These are phyloP conservation scores for Mastacembelus armatus DNA, from an alignment of 2,797 vertebrate species.

Conservation along the genomic window DNA sequence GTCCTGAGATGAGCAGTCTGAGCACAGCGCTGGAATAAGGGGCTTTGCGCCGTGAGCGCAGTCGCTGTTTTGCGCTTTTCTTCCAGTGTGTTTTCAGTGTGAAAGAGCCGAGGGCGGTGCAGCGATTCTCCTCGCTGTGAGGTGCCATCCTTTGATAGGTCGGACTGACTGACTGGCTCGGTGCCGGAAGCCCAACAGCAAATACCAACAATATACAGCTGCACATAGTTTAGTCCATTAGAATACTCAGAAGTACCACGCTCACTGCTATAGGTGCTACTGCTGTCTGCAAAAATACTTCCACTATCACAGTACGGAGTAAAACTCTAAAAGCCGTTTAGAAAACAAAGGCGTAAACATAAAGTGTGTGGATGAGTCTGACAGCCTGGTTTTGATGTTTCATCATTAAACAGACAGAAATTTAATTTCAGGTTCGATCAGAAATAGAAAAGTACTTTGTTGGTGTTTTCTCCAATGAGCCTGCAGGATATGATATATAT, in stretches of 20 bases:
- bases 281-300: too few relatives aligned
- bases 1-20: constrained; percentile 15
- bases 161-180: too few relatives aligned
- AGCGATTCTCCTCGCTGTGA: constrained; percentile 81
- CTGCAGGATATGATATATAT: neutral
- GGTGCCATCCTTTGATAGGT: constrained; percentile 78
- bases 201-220: too few relatives aligned
- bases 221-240: too few relatives aligned
- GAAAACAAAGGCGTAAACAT: too few relatives aligned
- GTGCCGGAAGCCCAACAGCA: too few relatives aligned
- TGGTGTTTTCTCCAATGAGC: neutral
- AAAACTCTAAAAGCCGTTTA: too few relatives aligned
- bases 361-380: too few relatives aligned
- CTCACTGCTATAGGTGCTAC: too few relatives aligned
- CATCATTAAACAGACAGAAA: neutral
- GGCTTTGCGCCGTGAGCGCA: neutral
- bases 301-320: too few relatives aligned
- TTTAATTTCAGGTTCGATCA: neutral
- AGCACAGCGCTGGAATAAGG: constrained; percentile 11
- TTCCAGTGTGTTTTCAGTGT: constrained; percentile 50
- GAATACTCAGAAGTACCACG: too few relatives aligned
- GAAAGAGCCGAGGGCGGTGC: constrained; percentile 78
- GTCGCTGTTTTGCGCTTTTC: constrained; percentile 2
- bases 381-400: too few relatives aligned
- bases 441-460: neutral